These are phyloP conservation scores for Myotis findleyi DNA, from an alignment of 2,797 vertebrate genomes.

Conservation along the genomic window DNA sequence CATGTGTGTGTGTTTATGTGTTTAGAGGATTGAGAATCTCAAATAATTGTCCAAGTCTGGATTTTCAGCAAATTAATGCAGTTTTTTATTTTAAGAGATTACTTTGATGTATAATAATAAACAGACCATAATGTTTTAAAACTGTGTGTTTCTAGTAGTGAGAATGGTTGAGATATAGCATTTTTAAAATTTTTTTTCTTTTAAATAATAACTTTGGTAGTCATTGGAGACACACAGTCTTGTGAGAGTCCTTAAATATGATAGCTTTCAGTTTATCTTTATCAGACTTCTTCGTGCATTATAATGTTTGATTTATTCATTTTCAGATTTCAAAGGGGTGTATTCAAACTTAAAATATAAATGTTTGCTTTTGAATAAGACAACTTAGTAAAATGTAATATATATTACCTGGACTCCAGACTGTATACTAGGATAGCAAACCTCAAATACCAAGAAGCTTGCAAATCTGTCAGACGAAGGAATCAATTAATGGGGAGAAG, in stretches of 20 bases:
- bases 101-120: neutral
- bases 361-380: neutral
- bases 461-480: neutral
- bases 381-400: neutral
- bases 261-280: constrained; percentile 3
- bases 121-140: neutral
- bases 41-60: neutral
- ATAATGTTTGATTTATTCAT: neutral
- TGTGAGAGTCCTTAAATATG: neutral
- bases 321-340: neutral
- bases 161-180: neutral
- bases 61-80: neutral
- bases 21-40: neutral
- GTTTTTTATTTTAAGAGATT: constrained; percentile 50
- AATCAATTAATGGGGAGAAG: neutral
- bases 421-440: neutral
- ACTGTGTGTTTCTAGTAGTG: neutral
- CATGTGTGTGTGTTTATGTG: neutral
- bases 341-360: constrained; percentile 36
- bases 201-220: constrained; percentile 15
- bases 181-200: neutral
- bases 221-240: neutral
- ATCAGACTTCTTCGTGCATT: neutral
- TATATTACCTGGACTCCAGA: neutral
- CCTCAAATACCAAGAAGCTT: neutral